Evolutionary conservation across 2,113 vertebrate species (phyloP), one percentile per base, ranked within the genome.

Genomic region (Chloropsis hardwickii): DNA sequence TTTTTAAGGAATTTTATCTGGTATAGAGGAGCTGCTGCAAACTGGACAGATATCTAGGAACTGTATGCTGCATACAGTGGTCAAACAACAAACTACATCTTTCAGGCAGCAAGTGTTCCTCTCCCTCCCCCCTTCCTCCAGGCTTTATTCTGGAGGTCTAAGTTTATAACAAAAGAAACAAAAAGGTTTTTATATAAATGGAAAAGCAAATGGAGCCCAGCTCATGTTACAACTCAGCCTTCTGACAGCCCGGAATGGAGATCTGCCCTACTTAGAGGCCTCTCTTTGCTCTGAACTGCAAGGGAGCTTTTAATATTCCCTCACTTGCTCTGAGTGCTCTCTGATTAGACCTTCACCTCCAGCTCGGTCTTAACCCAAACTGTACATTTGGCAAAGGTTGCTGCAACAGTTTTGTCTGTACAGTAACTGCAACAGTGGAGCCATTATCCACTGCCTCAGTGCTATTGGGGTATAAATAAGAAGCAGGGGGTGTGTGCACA

Each of bases 101-200:
- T 93, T 93, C 81, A 95, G 72, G 79, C 90, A 93, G 81, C 42
- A 60, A 95, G 74, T 70, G 79, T 53, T 96, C 31, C 47, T 85
- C 48, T 56, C 92, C 87, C 79, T 83, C 47, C 92, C 87, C 95
- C 71, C 12, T 90, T 95, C 81, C 81, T 93, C 60, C 47, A 81
- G 90, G 81, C 95, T 97, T 96, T 95, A 90, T 96, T 95, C 92
- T 94, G 88, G 64, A 90, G 95, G 93, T 91, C 93, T 95, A 94
- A 94, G 88, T 94, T 94, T 95, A 88, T 94, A 96, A 97, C 96
- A 97, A 97, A 97, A 94, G 96, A 93, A 96, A 97, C 96, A 96
- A 97, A 96, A 95, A 95, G 94, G 89, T 89, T 97, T 96, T 97
- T 96, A 97, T 95, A 95, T 83, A 94, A 96, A 97, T 96, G 92